Evolutionary conservation across 2,797 vertebrate genomes (phyloP), one percentile per base, ranked within the genome.

Genomic region (Prionace glauca): DNA sequence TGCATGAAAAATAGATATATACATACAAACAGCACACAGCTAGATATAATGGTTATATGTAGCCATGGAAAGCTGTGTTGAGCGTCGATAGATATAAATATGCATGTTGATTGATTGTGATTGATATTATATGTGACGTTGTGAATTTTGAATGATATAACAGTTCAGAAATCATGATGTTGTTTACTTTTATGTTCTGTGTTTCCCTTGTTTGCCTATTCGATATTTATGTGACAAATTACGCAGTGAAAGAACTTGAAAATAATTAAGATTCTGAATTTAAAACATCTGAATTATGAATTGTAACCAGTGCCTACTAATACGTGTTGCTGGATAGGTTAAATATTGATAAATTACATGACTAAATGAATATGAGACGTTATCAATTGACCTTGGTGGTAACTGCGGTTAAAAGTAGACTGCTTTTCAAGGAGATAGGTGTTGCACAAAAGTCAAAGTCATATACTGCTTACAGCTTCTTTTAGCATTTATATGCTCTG

Each of bases 101-200:
- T 90, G 67, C 79, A 74, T 22, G 71, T 56, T 95, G 93, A 95
- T 95, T 95, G 93, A 95, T 95, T 74, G 93, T 77, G 93, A 74
- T 74, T 95, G 69, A 74, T 56, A 95, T 74, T 16, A 95, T 22
- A 95, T 95, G 69, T 95, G 93, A 95, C 93, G 50, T 95, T 95
- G 74, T 95, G 93, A 95, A 95, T 95, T 95, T 95, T 77, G 93
- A 95, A 95, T 95, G 50, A 95, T 95, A 95, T 36, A 77, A 74
- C 69, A 95, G 93, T 95, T 95, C 93, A 95, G 93, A 95, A 92
- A 95, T 95, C 93, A 95, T 95, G 71, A 95, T 95, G 93, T 95
- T 95, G 93, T 95, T 95, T 71, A 95, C 93, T 95, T 95, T 95
- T 95, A 95, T 74, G 71, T 72, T 74, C 93, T 56, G 2, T 95